Conservation (phyloP, 2,888 invertebrate genomes). For the Urechis unicinctus region DNA sequence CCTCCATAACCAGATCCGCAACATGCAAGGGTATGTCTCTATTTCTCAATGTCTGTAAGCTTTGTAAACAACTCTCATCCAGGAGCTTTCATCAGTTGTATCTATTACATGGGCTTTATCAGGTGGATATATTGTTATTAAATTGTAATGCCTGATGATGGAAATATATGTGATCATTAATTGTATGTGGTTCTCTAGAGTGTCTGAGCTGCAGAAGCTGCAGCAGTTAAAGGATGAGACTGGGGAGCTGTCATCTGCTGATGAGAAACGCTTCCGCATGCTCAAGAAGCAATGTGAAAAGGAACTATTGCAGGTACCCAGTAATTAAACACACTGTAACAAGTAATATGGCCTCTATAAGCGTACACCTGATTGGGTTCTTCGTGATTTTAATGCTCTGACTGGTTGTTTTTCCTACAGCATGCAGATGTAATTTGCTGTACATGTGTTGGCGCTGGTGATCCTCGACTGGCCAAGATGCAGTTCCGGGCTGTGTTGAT, state of each 20-base stretch:
- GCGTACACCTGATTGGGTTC: background rate
- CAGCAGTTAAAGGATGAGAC: conserved; percentile 97
- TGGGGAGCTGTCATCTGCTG: conserved; percentile 89
- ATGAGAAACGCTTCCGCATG: conserved; percentile 87
- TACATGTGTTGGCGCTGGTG: conserved; percentile 98
- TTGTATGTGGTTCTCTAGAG: conserved; percentile 43
- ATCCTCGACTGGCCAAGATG: conserved; percentile 83
- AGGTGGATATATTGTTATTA: background rate
- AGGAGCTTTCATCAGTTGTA: background rate
- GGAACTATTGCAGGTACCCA: conserved; percentile 59
- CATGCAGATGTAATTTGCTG: conserved; percentile 99
- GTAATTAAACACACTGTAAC: no score
- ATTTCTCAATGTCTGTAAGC: no score
- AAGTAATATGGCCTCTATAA: background rate
- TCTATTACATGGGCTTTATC: background rate
- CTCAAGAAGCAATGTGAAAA: conserved; percentile 86
- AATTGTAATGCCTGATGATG: conserved; percentile 1
- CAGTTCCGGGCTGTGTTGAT: conserved; percentile 94
- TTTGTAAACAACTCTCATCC: no score
- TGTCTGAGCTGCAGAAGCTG: conserved; percentile 86
- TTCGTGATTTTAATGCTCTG: background rate
- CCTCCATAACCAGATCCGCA: conserved; percentile 92
- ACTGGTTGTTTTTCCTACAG: conserved; percentile 24
- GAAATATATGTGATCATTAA: background rate
- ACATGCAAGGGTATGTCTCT: conserved; percentile 68